phyloP scores from a whole-genome alignment of 2,797 vertebrate species.

The Anguilla marmorata region DNA sequence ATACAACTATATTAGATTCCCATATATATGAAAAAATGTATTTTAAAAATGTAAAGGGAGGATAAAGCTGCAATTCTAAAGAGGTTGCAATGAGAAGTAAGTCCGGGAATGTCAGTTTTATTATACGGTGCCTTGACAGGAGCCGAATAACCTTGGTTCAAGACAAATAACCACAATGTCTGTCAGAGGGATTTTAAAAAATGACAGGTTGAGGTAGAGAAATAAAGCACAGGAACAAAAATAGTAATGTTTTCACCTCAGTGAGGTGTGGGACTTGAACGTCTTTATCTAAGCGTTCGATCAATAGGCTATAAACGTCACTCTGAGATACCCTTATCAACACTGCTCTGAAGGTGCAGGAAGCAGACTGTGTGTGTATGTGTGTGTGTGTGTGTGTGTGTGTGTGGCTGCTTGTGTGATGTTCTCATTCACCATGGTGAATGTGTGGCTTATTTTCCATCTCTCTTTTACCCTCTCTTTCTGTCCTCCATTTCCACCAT shows the following conservation, averaged over 20 bases:
- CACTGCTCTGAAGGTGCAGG: background rate
- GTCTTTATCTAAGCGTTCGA: conserved; percentile 14
- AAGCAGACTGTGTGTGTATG: background rate
- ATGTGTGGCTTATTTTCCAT: background rate
- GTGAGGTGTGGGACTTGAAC: background rate
- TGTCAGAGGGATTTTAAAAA: conserved; percentile 34
- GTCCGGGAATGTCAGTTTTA: conserved; percentile 47
- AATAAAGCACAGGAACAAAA: conserved; percentile 24
- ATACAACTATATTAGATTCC: background rate
- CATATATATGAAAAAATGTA: background rate
- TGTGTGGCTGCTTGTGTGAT: conserved; percentile 12
- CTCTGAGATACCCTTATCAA: background rate
- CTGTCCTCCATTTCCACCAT: background rate
- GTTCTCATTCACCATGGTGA: background rate
- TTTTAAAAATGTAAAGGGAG: background rate
- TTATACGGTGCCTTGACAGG: conserved; percentile 42
- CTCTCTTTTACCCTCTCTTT: background rate
- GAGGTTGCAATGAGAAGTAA: background rate
- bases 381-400: conserved; percentile 4
- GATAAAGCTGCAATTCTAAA: background rate
- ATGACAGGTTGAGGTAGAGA: conserved; percentile 16
- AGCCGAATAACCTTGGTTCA: conserved; percentile 43
- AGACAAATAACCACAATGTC: conserved; percentile 47
- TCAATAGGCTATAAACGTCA: conserved; percentile 14
- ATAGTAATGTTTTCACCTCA: background rate